These are phyloP conservation scores for Pardosa pseudoannulata DNA, from an alignment of 2,888 invertebrate species.

Conservation along the genomic window DNA sequence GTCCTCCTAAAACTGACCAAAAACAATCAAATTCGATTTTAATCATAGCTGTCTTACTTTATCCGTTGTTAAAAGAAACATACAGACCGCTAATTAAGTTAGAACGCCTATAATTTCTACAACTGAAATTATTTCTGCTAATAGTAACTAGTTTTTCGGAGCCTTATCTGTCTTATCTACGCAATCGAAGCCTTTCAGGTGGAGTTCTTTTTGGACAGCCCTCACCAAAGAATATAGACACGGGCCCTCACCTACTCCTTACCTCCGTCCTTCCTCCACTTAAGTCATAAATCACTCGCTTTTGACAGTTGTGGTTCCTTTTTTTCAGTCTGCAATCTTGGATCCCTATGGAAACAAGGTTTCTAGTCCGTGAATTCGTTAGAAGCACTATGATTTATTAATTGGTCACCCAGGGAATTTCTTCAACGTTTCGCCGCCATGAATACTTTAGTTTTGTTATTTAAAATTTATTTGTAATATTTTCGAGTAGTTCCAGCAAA, in stretches of 20 bases:
- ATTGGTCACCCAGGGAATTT: slow-evolving; percentile 20
- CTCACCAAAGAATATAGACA: too few relatives aligned
- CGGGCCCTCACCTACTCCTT: background rate
- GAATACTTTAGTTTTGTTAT: slow-evolving; percentile 24
- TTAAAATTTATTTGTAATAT: slow-evolving; percentile 28
- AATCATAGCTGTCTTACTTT: too few relatives aligned
- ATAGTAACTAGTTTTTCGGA: background rate
- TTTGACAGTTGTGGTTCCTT: slow-evolving; percentile 10
- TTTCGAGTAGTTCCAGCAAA: background rate
- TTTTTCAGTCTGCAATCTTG: slow-evolving; percentile 8
- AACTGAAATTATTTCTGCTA: background rate
- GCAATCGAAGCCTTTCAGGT: slow-evolving; percentile 18
- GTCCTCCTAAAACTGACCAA: too few relatives aligned
- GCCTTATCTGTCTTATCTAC: slow-evolving; percentile 7
- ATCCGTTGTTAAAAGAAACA: too few relatives aligned
- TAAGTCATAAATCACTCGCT: slow-evolving; percentile 29
- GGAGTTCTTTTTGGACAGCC: background rate
- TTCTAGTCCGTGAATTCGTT: slow-evolving; percentile 12
- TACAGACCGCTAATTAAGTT: background rate
- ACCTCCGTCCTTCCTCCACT: background rate
- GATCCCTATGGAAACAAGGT: slow-evolving; percentile 29
- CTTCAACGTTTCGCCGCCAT: background rate
- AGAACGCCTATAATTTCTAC: background rate
- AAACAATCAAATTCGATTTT: too few relatives aligned
- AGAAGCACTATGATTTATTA: slow-evolving; percentile 19